Conservation (phyloP, 1,140 invertebrate species). For the Eriosoma lanigerum region DNA sequence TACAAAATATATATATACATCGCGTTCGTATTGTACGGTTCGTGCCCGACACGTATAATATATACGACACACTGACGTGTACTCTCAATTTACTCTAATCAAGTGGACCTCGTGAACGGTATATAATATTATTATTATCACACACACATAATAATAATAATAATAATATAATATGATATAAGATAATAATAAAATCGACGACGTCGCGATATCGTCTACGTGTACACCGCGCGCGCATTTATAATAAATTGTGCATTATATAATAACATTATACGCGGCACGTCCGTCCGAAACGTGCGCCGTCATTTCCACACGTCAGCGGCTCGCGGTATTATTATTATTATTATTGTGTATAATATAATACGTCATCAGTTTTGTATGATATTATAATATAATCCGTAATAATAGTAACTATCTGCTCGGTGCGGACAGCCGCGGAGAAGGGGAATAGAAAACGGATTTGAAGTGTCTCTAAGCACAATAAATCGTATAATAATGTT, state of each 20-base stretch:
- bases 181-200: background rate
- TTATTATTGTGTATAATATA: too few species aligned
- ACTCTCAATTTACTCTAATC: conserved; percentile 32
- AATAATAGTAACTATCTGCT: too few species aligned
- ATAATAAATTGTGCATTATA: too few species aligned
- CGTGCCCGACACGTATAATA: background rate
- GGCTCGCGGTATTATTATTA: background rate
- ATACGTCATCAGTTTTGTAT: too few species aligned
- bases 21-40: background rate
- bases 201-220: background rate
- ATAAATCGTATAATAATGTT: too few species aligned
- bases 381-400: background rate
- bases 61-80: background rate
- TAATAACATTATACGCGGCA: background rate
- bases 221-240: background rate
- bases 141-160: background rate
- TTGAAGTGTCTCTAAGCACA: too few species aligned
- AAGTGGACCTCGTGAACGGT: background rate
- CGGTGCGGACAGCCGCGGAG: too few species aligned
- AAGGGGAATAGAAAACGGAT: too few species aligned
- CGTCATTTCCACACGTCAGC: conserved; percentile 29
- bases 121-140: conserved; percentile 13
- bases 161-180: background rate
- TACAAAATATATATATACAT: too few species aligned
- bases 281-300: conserved; percentile 24